Evolutionary conservation across 2,113 vertebrate genomes (phyloP).

Genomic region (Marcusenius ussheri): DNA sequence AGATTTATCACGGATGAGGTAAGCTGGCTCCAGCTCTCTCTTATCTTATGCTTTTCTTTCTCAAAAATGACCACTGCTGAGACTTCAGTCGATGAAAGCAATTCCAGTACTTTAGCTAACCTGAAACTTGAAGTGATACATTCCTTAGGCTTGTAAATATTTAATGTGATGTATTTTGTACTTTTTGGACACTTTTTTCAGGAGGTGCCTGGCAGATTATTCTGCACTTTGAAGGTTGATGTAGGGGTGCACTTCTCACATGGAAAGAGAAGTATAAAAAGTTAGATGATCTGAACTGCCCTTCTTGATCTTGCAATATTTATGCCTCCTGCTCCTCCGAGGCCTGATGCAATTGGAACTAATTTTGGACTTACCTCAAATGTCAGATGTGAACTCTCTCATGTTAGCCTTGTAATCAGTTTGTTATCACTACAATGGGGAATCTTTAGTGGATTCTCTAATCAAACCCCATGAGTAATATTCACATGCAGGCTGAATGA

Average conservation of each 20-base stretch:
- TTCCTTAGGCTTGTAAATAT: constrained; percentile 60
- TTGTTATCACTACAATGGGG: background rate
- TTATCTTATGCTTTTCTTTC: constrained; percentile 58
- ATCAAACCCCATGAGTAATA: background rate
- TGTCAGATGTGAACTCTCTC: constrained; percentile 13
- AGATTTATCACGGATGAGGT: constrained; percentile 64
- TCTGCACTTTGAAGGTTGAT: constrained; percentile 34
- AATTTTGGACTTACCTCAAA: constrained; percentile 12
- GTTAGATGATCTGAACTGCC: constrained; percentile 21
- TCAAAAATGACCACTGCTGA: constrained; percentile 56
- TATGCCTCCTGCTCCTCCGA: constrained; percentile 2
- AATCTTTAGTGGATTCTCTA: background rate
- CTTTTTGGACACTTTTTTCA: constrained; percentile 57
- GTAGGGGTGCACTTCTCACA: constrained; percentile 33
- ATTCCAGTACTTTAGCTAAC: constrained; percentile 51
- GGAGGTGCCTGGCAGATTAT: constrained; percentile 44
- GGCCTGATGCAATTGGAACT: background rate
- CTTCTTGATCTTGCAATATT: constrained; percentile 19
- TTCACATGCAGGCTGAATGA: background rate
- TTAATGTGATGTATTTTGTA: constrained; percentile 66
- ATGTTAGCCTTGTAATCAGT: constrained; percentile 9
- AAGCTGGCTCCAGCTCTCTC: constrained; percentile 60
- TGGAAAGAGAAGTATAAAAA: constrained; percentile 31
- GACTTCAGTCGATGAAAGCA: constrained; percentile 61
- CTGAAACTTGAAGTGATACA: constrained; percentile 46